A percentile compares a stretch with the other conserved stretches of the same genome.
Conservation (phyloP, 2,888 invertebrate species). For the Synergus itoensis region DNA sequence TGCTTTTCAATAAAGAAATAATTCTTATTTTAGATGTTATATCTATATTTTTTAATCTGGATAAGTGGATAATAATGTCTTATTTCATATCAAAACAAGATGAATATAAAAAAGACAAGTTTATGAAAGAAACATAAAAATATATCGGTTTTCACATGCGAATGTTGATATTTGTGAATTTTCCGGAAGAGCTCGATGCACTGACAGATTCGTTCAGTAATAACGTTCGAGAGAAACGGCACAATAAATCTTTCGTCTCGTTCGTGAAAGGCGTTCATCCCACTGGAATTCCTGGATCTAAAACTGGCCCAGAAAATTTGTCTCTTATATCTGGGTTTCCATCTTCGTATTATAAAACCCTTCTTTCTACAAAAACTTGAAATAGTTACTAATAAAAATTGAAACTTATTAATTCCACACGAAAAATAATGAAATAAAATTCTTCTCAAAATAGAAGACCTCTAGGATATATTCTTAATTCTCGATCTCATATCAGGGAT, state of each 20-base stretch:
- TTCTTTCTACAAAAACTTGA: not conserved
- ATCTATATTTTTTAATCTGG: too few species aligned
- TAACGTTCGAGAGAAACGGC: constrained; percentile 45
- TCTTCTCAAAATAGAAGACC: too few species aligned
- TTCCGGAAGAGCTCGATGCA: constrained; percentile 3
- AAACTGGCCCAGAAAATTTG: constrained; percentile 51
- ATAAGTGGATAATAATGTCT: too few species aligned
- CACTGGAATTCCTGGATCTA: constrained; percentile 51
- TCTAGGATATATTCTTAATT: not conserved
- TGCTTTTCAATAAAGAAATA: too few species aligned
- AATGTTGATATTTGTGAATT: not conserved
- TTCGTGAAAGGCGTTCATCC: constrained; percentile 54
- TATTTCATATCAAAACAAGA: too few species aligned
- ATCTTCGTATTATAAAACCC: not conserved
- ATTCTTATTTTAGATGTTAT: too few species aligned
- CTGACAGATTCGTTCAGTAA: constrained; percentile 42
- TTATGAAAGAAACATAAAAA: not conserved
- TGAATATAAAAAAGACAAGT: too few species aligned
- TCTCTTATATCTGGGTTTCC: constrained; percentile 51
- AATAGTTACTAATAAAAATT: not conserved
- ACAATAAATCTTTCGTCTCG: constrained; percentile 57
- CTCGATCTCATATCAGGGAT: not conserved
- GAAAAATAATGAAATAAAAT: too few species aligned
- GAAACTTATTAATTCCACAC: too few species aligned
- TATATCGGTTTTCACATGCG: rapidly evolving